Evolutionary conservation across 2,113 vertebrate species (phyloP).

Genomic region (Triplophysa tibetana): DNA sequence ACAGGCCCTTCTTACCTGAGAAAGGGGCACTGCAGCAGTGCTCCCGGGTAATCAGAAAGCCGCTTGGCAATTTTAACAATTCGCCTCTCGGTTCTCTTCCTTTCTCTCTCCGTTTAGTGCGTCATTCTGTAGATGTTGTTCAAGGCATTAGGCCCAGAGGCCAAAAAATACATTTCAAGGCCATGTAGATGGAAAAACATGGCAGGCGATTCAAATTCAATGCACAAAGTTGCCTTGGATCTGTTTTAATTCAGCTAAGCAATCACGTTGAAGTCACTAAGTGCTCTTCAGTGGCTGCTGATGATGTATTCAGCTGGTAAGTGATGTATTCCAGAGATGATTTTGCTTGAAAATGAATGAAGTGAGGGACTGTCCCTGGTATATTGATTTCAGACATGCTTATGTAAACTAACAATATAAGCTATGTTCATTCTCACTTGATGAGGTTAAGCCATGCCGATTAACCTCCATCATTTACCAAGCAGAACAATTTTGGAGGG

Average conservation of each 20-base stretch:
- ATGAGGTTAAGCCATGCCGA: not conserved
- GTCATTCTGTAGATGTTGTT: slow-evolving; percentile 38
- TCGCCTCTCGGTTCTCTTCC: slow-evolving; percentile 34
- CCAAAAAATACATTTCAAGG: slow-evolving; percentile 43
- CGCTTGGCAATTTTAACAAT: slow-evolving; percentile 37
- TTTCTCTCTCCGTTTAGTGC: slow-evolving; percentile 30
- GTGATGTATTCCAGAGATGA: slow-evolving; percentile 29
- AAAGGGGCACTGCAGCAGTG: slow-evolving; percentile 34
- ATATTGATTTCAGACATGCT: slow-evolving; percentile 56
- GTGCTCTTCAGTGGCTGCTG: slow-evolving; percentile 49
- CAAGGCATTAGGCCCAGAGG: slow-evolving; percentile 1
- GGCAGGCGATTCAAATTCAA: slow-evolving; percentile 29
- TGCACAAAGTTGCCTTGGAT: slow-evolving; percentile 49
- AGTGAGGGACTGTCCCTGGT: slow-evolving; percentile 38
- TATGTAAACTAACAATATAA: slow-evolving; percentile 60
- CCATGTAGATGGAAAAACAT: slow-evolving; percentile 35
- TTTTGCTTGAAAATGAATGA: slow-evolving; percentile 40
- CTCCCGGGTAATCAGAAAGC: slow-evolving; percentile 44
- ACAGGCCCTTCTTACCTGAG: slow-evolving; percentile 58
- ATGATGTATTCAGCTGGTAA: slow-evolving; percentile 45
- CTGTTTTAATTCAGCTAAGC: slow-evolving; percentile 57
- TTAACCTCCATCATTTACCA: slow-evolving; percentile 15
- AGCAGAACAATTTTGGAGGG: slow-evolving; percentile 1
- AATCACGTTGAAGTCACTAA: slow-evolving; percentile 52
- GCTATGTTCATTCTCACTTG: slow-evolving; percentile 44